phyloP scores from a whole-genome alignment of 2,888 invertebrate genomes.

The Papilio elwesi region DNA sequence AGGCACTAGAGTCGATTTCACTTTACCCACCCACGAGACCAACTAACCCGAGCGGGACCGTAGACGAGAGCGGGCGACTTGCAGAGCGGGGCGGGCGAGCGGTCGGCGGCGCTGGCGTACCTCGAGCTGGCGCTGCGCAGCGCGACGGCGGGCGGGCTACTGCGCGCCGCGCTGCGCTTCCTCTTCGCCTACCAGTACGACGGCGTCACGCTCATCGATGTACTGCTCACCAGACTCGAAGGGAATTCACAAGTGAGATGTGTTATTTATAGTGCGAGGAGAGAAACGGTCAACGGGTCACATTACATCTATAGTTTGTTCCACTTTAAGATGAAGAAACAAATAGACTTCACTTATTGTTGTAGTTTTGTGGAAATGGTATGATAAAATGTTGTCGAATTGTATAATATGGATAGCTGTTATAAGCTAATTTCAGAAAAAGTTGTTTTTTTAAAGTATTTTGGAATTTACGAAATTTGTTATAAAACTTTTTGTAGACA shows the following conservation, averaged over 20 bases:
- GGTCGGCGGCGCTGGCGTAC: slow-evolving; percentile 96
- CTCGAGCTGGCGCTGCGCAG: slow-evolving; percentile 95
- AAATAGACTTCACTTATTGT: no score
- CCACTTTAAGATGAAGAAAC: no score
- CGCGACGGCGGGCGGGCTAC: slow-evolving; percentile 92
- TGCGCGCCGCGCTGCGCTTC: slow-evolving; percentile 93
- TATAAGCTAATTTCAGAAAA: no score
- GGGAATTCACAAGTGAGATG: slow-evolving; percentile 88
- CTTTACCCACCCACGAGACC: slow-evolving; percentile 41
- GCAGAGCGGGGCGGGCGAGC: slow-evolving; percentile 94
- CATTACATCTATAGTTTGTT: no score
- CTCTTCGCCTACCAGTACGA: slow-evolving; percentile 93
- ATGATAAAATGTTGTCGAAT: no score
- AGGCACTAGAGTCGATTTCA: slow-evolving; percentile 5
- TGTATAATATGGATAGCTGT: no score
- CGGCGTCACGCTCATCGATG: slow-evolving; percentile 91
- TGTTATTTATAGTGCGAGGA: no score
- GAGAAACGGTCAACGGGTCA: no score
- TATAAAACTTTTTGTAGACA: no score
- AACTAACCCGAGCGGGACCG: slow-evolving; percentile 64
- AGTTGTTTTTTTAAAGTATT: no score
- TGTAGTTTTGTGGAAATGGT: no score
- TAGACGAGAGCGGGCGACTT: slow-evolving; percentile 81
- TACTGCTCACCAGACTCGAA: slow-evolving; percentile 91
- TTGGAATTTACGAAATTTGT: no score